Base-by-base conservation (phyloP, 2,888 invertebrate genomes). In the Anaspis maculata region DNA sequence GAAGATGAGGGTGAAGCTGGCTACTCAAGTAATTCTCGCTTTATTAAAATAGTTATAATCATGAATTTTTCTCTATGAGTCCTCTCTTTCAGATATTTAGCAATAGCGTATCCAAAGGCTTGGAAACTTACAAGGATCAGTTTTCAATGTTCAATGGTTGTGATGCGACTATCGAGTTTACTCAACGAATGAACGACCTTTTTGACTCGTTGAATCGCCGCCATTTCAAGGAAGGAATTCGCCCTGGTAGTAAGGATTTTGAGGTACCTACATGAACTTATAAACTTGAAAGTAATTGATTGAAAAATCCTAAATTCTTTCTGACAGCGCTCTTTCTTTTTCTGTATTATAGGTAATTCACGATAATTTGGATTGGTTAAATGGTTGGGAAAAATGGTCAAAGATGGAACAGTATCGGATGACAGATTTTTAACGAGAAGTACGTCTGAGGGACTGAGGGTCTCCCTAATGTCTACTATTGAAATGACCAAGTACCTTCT, bases 1-100 rank as follows among this genome's bases (percentile, higher is more conserved):
- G 26, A 31, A 31, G 10, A 22, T 31, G 31, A 9, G 31, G 13
- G 31, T 31, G 19, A 31, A 13, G 10, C 13, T 31, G 4, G 31
- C 31, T 5, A 28, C 31, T 31, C 31, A 31, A 27, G 31, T 31
- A 22, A 13, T 9, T n/a, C n/a, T n/a, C n/a, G n/a, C n/a, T 27
- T 14, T 34, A 25, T 11, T 5, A 25, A n/a, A n/a, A n/a, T n/a
- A n/a, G n/a, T n/a, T n/a, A 25, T 10, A 10, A 5, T 10, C 12
- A 25, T 5, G 5, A 25, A n/a, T n/a, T 25, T 10, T 25, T 10
- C 12, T 10, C 4, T 11, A 10, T 6, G 4, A 6, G 25, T 25
- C 19, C n/a, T 25, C n/a, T 25, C 10, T 25, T 25, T 7, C 10
- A 25, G 25, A 25, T 25, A 6, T 25, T 25, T 25, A 10, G 25